phyloP scores from a whole-genome alignment of 2,113 vertebrate species.

The Prionailurus viverrinus region DNA sequence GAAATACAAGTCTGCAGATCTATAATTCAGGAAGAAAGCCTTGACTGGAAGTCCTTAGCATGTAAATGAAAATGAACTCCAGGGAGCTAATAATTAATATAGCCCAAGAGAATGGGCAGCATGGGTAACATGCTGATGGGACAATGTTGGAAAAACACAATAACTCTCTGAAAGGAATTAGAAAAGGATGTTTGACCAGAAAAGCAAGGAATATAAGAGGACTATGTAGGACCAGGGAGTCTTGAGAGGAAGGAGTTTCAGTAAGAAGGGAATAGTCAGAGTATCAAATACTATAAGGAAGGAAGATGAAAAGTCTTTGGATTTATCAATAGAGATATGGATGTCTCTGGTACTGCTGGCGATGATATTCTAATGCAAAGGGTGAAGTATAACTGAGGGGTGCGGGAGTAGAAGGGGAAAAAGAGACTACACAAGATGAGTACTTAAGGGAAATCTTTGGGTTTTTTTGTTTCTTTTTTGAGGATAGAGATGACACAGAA shows the following conservation, averaged over 20 bases:
- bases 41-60: neutral
- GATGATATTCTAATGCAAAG: neutral
- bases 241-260: neutral
- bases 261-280: neutral
- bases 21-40: neutral
- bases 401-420: neutral
- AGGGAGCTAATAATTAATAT: neutral
- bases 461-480: neutral
- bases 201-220: neutral
- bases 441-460: neutral
- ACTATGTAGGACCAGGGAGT: neutral
- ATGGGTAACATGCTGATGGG: neutral
- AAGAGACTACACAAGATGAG: neutral
- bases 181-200: neutral
- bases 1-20: neutral
- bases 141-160: neutral
- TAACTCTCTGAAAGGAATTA: neutral
- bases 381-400: neutral
- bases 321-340: neutral
- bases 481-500: neutral
- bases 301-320: neutral
- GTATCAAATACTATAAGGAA: neutral
- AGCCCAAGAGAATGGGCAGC: neutral
- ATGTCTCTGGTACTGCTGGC: neutral
- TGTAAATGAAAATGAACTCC: neutral